Evolutionary conservation across 2,888 invertebrate genomes (phyloP).

Genomic region (Antheraea assamensis): DNA sequence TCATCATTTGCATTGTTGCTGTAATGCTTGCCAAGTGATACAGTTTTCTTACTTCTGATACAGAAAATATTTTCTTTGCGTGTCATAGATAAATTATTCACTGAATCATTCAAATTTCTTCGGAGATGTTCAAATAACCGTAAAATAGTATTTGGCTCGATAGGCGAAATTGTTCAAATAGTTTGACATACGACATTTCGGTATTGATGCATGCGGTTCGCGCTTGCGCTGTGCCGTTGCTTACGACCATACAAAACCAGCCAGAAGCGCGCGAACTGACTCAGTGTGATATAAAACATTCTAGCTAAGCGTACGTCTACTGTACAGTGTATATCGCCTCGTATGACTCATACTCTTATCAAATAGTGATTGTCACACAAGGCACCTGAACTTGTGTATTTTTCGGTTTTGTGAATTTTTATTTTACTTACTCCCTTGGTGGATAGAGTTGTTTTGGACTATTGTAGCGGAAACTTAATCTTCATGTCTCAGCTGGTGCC

Average conservation of each 20-base stretch:
- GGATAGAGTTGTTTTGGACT: slow-evolving; percentile 59
- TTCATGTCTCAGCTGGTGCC: slow-evolving; percentile 86
- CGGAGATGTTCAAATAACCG: slow-evolving; percentile 47
- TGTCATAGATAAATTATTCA: slow-evolving; percentile 66
- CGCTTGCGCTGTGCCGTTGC: slow-evolving; percentile 72
- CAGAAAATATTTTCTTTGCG: slow-evolving; percentile 42
- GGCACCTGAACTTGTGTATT: slow-evolving; percentile 38
- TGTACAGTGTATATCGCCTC: slow-evolving; percentile 51
- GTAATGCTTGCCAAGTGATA: slow-evolving; percentile 45
- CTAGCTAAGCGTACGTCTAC: slow-evolving; percentile 72
- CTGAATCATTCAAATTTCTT: slow-evolving; percentile 62
- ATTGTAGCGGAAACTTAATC: slow-evolving; percentile 64
- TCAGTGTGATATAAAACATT: slow-evolving; percentile 80
- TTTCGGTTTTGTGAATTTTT: slow-evolving; percentile 54
- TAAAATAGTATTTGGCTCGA: slow-evolving; percentile 67
- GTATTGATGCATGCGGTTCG: slow-evolving; percentile 41
- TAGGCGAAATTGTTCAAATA: slow-evolving; percentile 67
- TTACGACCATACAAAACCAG: slow-evolving; percentile 74
- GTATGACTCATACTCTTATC: slow-evolving; percentile 77
- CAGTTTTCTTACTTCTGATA: slow-evolving; percentile 31
- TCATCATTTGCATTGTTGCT: slow-evolving; percentile 31
- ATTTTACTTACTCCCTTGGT: slow-evolving; percentile 45
- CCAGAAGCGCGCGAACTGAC: slow-evolving; percentile 68
- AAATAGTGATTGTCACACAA: slow-evolving; percentile 61
- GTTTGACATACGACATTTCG: slow-evolving; percentile 57